Conservation (phyloP, 2,888 invertebrate genomes). For the Eumerus sabulonum region DNA sequence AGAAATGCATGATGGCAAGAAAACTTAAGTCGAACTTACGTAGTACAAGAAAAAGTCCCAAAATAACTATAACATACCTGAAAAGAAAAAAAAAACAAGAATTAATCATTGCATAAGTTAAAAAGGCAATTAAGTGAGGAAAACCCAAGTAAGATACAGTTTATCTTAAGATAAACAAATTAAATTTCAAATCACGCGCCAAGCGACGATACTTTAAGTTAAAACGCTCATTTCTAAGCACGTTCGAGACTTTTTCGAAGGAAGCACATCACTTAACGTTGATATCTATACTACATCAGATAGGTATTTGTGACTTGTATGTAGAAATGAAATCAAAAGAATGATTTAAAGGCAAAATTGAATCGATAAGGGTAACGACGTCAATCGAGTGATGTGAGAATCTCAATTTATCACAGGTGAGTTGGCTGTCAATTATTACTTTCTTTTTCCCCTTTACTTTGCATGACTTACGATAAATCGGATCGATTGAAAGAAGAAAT, state of each 20-base stretch:
- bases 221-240: conserved; percentile 54
- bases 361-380: conserved; percentile 8
- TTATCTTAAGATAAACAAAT: conserved; percentile 41
- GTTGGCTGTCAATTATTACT: conserved; percentile 45
- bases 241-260: conserved; percentile 43
- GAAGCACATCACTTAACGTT: conserved; percentile 16
- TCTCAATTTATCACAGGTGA: conserved; percentile 57
- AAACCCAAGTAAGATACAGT: no score
- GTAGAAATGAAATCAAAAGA: conserved; percentile 26
- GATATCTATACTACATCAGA: conserved; percentile 51
- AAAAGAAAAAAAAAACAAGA: no score
- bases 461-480: conserved; percentile 31
- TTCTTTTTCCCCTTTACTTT: conserved; percentile 1
- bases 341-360: not conserved
- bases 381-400: conserved; percentile 48
- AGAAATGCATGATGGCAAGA: no score
- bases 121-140: no score
- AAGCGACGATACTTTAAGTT: conserved; percentile 46
- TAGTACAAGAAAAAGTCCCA: no score
- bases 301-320: conserved; percentile 28
- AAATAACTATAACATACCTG: no score
- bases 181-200: conserved; percentile 64
- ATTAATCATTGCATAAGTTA: no score
- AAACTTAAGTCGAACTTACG: no score
- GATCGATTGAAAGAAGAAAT: not conserved